A percentile compares a stretch with the other conserved stretches of the same genome.
phyloP scores from a whole-genome alignment of 2,888 invertebrate species.

The Caenorhabditis uteleia region DNA sequence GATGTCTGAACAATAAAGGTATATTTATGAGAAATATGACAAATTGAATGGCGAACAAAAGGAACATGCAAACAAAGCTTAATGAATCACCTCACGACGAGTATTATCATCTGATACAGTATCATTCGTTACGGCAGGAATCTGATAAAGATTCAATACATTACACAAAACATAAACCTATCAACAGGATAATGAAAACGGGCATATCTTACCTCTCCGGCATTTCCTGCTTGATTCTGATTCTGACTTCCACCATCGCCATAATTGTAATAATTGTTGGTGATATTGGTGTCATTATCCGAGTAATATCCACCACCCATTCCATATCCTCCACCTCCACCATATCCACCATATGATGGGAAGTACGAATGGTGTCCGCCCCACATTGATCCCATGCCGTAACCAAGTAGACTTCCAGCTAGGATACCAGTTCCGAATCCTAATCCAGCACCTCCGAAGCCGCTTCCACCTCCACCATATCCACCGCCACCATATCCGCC shows the following conservation, averaged over 20 bases:
- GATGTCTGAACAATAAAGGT: slow-evolving; percentile 10
- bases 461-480: slow-evolving; percentile 34
- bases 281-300: slow-evolving; percentile 61
- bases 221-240: slow-evolving; percentile 4
- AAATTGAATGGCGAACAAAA: no score
- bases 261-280: slow-evolving; percentile 57
- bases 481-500: slow-evolving; percentile 13
- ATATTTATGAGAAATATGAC: no score
- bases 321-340: slow-evolving; percentile 51
- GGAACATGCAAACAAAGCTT: neutral
- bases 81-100: no score
- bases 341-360: slow-evolving; percentile 44
- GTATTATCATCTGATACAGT: no score
- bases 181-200: no score
- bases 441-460: slow-evolving; percentile 40
- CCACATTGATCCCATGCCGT: slow-evolving; percentile 52
- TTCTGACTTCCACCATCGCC: slow-evolving; percentile 23
- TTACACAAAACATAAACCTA: no score
- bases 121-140: no score
- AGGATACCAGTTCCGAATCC: slow-evolving; percentile 61
- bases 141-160: no score
- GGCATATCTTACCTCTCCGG: slow-evolving; percentile 9
- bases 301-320: slow-evolving; percentile 55
- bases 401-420: slow-evolving; percentile 58
- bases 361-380: slow-evolving; percentile 32